A percentile compares a stretch with the other conserved stretches of the same genome.
phyloP scores from a whole-genome alignment of 92 coral and sea anemone species.

The Muricea muricata region DNA sequence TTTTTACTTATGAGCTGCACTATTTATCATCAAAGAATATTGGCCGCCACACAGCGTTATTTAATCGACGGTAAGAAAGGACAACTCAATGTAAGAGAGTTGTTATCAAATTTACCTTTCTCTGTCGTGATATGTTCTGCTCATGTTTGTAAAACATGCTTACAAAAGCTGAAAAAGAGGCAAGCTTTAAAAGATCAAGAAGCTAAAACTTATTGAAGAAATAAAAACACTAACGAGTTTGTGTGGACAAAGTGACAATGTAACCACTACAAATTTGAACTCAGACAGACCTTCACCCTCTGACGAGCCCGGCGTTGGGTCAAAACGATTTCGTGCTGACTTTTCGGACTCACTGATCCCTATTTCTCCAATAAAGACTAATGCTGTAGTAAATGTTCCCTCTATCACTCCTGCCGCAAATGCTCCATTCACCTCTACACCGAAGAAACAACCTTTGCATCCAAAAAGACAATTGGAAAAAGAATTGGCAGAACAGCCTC shows the following conservation, averaged over 20 bases:
- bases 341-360: background rate
- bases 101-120: background rate
- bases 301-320: background rate
- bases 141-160: conserved; percentile 5
- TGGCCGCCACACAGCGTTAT: background rate
- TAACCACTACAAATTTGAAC: background rate
- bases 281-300: too few species aligned
- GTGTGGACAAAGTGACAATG: background rate
- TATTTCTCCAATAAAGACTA: background rate
- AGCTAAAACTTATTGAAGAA: background rate
- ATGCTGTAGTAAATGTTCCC: background rate
- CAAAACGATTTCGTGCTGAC: too few species aligned
- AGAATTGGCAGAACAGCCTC: too few species aligned
- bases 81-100: background rate
- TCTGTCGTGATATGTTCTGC: background rate
- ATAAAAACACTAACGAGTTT: background rate
- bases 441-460: too few species aligned
- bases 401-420: background rate
- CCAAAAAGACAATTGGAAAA: too few species aligned
- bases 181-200: background rate
- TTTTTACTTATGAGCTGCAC: background rate
- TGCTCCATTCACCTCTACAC: too few species aligned
- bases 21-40: conserved; percentile 6
- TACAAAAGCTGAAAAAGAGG: background rate
- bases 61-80: too few species aligned